Base-by-base conservation (phyloP, 2,113 vertebrate genomes). In the Nycticorax nycticorax region DNA sequence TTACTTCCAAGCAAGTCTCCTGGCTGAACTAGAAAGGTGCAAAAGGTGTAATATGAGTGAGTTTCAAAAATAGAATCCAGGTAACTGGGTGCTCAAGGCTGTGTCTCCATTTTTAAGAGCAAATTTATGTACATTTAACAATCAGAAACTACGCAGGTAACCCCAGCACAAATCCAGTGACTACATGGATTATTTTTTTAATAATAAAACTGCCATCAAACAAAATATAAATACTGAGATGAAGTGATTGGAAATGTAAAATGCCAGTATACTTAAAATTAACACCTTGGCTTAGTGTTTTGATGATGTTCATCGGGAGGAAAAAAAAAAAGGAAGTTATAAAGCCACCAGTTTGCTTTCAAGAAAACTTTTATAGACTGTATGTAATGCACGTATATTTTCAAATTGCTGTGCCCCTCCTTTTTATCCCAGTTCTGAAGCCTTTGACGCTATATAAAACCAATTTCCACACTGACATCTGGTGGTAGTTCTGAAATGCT, bases 391-490 rank as follows among this genome's bases (percentile, higher is more conserved):
- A 37, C 52, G 33, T 75, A 3, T 93, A 55, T 93, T 85, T 89
- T 96, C 60, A 84, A 84, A 93, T 50, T 77, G 23, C 27, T 33
- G 32, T 14, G 56, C 45, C 19, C 10, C 28, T 91, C 47, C 32
- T 81, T 78, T 91, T 89, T 68, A 33, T 41, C 33, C 37, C 6
- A 20, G 27, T 64, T 79, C 27, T 80, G 59, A 80, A 76, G 39
- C 52, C 37, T 50, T 59, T 45, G 68, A 45, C 20, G 3, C 28
- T 48, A 14, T 77, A 62, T 67, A 63, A 85, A 97, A 66, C 55
- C 22, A 95, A 21, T 97, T 98, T 98, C 94, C 96, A 93, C 94
- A 96, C 94, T 98, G 98, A 98, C 98, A 98, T 95, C 97, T 98
- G 96, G 96, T 97, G 97, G 98, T 95, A 88, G 80, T 82, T 95